phyloP scores from a whole-genome alignment of 2,888 invertebrate genomes.

The Dicycla oo region DNA sequence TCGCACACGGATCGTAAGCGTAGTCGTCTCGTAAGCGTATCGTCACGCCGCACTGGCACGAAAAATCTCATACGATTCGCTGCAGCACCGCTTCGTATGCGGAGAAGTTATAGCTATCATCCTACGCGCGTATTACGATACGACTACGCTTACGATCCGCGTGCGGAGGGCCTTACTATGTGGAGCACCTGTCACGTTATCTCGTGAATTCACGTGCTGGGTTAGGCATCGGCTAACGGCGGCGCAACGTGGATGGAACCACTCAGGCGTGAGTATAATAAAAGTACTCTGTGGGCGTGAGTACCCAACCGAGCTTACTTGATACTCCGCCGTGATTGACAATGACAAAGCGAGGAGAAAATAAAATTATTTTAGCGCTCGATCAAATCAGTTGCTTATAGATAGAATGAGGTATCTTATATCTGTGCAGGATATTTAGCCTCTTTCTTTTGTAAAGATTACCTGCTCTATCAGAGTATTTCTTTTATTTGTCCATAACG shows the following conservation, averaged over 20 bases:
- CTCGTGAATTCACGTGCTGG: no score
- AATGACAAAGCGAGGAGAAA: constrained; percentile 11
- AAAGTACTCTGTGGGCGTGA: no score
- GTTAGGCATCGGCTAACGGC: constrained; percentile 7
- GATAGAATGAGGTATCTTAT: no score
- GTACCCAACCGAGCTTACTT: constrained; percentile 7
- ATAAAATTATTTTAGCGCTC: constrained; percentile 2
- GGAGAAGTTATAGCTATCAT: no score
- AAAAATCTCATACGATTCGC: no score
- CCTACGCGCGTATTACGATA: no score
- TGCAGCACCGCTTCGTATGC: no score
- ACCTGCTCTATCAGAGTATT: background rate
- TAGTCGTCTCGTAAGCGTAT: no score
- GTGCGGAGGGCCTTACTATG: no score
- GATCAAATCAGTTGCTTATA: background rate
- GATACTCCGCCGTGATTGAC: constrained; percentile 28
- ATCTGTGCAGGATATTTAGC: background rate
- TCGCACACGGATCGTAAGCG: no score
- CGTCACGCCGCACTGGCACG: no score
- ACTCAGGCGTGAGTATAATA: constrained; percentile 22
- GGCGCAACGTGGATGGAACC: constrained; percentile 36
- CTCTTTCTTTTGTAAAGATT: constrained; percentile 40
- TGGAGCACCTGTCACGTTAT: constrained; percentile 42
- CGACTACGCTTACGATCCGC: no score
- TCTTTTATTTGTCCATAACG: constrained; percentile 23